Evolutionary conservation across 2,797 vertebrate species (phyloP), one percentile per base, ranked within the genome.

Genomic region (Chaunax sp.): DNA sequence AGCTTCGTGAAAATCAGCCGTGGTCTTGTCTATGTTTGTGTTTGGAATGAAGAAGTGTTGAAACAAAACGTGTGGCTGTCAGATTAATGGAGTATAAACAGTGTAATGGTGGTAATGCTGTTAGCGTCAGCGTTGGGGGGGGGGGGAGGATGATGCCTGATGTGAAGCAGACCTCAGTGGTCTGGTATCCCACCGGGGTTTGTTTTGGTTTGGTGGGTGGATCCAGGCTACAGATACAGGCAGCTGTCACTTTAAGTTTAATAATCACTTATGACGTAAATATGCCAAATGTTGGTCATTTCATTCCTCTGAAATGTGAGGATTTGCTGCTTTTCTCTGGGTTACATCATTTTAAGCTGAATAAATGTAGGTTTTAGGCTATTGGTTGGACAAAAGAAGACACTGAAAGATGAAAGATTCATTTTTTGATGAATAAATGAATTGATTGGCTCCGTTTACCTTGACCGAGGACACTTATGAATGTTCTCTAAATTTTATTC

Each of bases 191-290:
- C 2, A 37, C 37, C 61, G 77, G n/a, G n/a, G 67, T 79, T 75
- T 82, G 64, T 60, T 66, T 64, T 41, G 62, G 25, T 72, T 60
- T 51, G 41, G 10, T n/a, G n/a, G n/a, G n/a, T n/a, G n/a, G n/a
- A n/a, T n/a, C n/a, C n/a, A n/a, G n/a, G 2, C 0, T 5, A 20
- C 53, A 28, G 22, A 64, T 6, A 1, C 45, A 58, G 45, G 18
- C 56, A 44, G 40, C 2, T n/a, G 3, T 19, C 10, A 0, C 13
- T 6, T n/a, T 1, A 18, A 20, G 22, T 62, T 1, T 0, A 30
- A 51, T 40, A 2, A 11, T 11, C 13, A 11, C 13, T 51, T 12
- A 9, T 25, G 19, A 30, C 20, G 14, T 5, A 40, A 51, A 41
- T 19, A 8, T 30, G 33, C 11, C 6, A 30, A 11, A 61, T 7